Evolutionary conservation across 2,113 vertebrate genomes (phyloP).

Genomic region (Chlorodrepanis virens): DNA sequence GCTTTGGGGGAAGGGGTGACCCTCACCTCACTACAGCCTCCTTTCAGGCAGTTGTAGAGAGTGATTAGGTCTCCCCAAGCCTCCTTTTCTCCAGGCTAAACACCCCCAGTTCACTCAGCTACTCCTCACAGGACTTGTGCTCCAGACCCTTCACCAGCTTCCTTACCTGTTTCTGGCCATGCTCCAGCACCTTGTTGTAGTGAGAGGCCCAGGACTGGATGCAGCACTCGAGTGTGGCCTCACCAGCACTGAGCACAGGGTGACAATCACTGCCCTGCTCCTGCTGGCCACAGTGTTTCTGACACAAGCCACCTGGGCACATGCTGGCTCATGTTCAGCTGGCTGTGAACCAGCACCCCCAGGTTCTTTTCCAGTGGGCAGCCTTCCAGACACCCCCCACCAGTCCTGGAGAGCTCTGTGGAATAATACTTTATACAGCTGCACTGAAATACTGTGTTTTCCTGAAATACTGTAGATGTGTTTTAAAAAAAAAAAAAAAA

Average conservation of each 20-base stretch:
- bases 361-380: not conserved
- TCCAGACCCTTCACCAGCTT: not conserved
- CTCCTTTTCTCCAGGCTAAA: not conserved
- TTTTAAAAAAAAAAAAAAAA: not conserved
- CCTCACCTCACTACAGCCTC: not conserved
- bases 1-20: no score
- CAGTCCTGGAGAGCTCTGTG: not conserved
- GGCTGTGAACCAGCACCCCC: not conserved
- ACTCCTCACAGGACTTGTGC: not conserved
- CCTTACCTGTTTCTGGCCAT: not conserved
- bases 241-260: no score
- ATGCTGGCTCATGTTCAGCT: not conserved
- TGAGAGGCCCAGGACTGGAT: not conserved
- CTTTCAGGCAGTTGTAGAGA: not conserved
- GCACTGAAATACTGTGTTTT: not conserved
- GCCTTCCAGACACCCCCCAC: not conserved
- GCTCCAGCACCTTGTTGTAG: not conserved
- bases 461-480: not conserved
- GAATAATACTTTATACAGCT: not conserved
- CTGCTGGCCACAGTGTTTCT: not conserved
- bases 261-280: not conserved
- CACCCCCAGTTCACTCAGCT: not conserved
- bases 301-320: not conserved
- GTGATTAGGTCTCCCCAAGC: rapidly evolving
- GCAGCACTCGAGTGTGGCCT: not conserved